These are phyloP conservation scores for Vombatus ursinus DNA, from an alignment of 2,113 vertebrate genomes.

Conservation along the genomic window DNA sequence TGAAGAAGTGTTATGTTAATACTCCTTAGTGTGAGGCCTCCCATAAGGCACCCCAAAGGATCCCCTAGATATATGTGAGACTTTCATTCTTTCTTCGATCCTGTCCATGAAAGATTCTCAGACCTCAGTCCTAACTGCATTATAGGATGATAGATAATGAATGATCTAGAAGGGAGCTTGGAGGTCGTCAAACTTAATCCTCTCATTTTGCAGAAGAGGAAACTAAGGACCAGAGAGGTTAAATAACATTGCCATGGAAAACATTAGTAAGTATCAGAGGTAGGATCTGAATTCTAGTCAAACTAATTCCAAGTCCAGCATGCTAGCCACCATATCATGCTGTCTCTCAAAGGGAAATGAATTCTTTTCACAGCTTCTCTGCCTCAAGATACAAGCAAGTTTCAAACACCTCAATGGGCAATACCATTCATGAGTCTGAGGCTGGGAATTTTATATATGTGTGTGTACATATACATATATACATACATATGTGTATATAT, in stretches of 20 bases:
- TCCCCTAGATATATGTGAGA: neutral
- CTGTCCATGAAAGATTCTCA: neutral
- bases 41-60: too few species aligned
- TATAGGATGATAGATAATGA: neutral
- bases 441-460: neutral
- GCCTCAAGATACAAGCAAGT: neutral
- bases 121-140: neutral
- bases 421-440: neutral
- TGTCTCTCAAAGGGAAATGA: neutral
- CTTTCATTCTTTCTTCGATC: neutral
- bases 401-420: neutral
- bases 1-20: neutral
- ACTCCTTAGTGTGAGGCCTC: neutral
- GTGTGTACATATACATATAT: too few species aligned
- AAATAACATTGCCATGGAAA: neutral
- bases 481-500: too few species aligned
- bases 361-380: neutral
- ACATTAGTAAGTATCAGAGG: neutral
- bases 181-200: neutral
- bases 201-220: neutral
- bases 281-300: neutral
- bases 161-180: too few species aligned
- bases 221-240: neutral
- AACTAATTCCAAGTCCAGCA: neutral
- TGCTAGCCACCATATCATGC: neutral